Base-by-base conservation (phyloP, 1,140 invertebrate genomes). In the Heliconius eleuchia region DNA sequence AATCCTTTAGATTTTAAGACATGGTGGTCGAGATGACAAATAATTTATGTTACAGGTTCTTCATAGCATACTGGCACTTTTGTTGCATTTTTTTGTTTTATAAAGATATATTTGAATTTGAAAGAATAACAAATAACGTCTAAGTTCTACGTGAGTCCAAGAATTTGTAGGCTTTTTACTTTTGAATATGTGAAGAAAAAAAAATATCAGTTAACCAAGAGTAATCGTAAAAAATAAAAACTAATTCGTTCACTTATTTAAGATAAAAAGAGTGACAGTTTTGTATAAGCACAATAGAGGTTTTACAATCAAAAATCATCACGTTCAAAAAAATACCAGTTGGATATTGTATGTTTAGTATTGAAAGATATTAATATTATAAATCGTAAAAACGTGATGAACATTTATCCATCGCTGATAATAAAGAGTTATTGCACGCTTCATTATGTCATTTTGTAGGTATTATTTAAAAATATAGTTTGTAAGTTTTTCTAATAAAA, bases 1-100 rank as follows among this genome's bases (percentile, higher is more conserved):
- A 91, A 90, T 80, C 87, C 86, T 7, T 86, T 91, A 6, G 88
- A 89, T 74, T 74, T 88, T n/a, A 82, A 73, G 16, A 76, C 85
- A 3, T 90, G 89, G 88, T 83, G 85, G 76, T 34, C 74, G 16
- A 80, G 82, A 30, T 85, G 74, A 84, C 71, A 6, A 4, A 30
- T 4, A 66, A 52, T 52, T 19, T 2, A 52, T 52, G 50, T 2
- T 3, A 52, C 19, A 52, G 50, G 18, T 46, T 13, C 42, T 46
- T 46, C 11, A 46, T 13, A 13, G 13, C 42, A 16, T 46, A 16
- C 0, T 46, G 13, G 13, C 42, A 46, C 13, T 46, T 46, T 2
- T 13, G 42, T 46, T 16, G 42, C 13, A 46, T 46, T 46, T 46
- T 23, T 46, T 52, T 19, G 18, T 52, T 18, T 19, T 4, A 19